Evolutionary conservation across 2,888 invertebrate species (phyloP), one percentile per base, ranked within the genome.

Genomic region (Anaspis maculata): DNA sequence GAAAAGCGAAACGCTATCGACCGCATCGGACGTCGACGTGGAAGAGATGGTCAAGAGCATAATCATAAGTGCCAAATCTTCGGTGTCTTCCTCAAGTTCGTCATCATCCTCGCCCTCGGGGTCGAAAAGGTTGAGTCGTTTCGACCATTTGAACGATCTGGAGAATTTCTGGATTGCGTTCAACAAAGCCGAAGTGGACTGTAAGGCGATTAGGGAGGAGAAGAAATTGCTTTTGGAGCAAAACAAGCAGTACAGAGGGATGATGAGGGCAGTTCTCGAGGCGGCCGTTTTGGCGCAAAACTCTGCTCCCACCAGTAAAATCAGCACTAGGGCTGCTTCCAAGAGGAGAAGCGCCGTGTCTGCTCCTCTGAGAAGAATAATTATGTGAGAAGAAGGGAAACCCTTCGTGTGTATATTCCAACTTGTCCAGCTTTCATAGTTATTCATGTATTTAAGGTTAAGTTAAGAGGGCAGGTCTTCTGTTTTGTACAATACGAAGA

Each of bases 131-230:
- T 7, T 5, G 5, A 4, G 6, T 7, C 7, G 12, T 9, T 24
- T 24, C 19, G 53, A 52, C 3, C 42, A 41, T 15, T 42, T 64
- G 25, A 42, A 49, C 11, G 47, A 56, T 30, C 35, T 74, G 52
- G 71, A 72, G 35, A 64, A 66, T 38, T 70, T 74, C 52, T 74
- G 74, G 74, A 59, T 63, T 46, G 54, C 66, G 5, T 70, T 62
- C 51, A 74, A 71, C 50, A 68, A 69, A 46, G 70, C 67, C 1
- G 49, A 67, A 25, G 44, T 64, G 3, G 59, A 61, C 30, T 51
- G 47, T 25, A 43, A 49, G 25, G 55, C 56, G 19, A 50, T 74
- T 37, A 70, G 67, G 42, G 61, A 62, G 27, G 64, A 69, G 33
- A 69, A 68, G n/a, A 55, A 64, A 35, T 54, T 25, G 32, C 59